Base-by-base conservation (phyloP, 1,140 invertebrate genomes). In the Lethocerus indicus region DNA sequence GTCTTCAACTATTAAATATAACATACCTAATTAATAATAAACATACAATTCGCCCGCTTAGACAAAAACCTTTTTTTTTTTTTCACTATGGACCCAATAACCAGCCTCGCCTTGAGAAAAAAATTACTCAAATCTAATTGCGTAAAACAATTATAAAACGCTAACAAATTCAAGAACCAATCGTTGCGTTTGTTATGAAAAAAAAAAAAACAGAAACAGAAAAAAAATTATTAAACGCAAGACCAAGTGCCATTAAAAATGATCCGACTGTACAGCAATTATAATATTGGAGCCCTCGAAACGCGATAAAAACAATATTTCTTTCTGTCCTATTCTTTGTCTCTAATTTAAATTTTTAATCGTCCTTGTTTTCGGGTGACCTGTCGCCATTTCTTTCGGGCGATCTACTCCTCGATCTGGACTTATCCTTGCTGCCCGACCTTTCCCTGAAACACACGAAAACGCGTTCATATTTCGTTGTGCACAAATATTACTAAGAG, bases 301-400 rank as follows among this genome's bases (percentile, higher is more conserved):
- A 6, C 6, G 37, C 7, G 37, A 18, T 9, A 16, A 9, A 40
- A 7, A 13, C 13, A 25, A n/a, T n/a, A n/a, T n/a, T n/a, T n/a
- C n/a, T n/a, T n/a, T n/a, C n/a, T n/a, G n/a, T n/a, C n/a, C n/a
- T n/a, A n/a, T n/a, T n/a, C n/a, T n/a, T n/a, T n/a, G n/a, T n/a
- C n/a, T 43, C 41, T 9, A 24, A 21, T 16, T 23, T 39, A 23
- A 3, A 9, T 4, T 46, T 43, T 27, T 49, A 32, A 51, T 50
- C 50, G 16, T 42, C 41, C n/a, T 53, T 66, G 49, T 51, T 62
- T 50, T 67, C 66, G n/a, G 67, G 70, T 12, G 68, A 71, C 56
- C 67, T 67, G 48, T 72, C 69, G 16, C 70, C 71, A 51, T 73
- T 72, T 63, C 70, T 71, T 18, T 71, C 70, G 0, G 65, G 64